Base-by-base conservation (phyloP, 2,797 vertebrate species). In the Zalophus californianus region DNA sequence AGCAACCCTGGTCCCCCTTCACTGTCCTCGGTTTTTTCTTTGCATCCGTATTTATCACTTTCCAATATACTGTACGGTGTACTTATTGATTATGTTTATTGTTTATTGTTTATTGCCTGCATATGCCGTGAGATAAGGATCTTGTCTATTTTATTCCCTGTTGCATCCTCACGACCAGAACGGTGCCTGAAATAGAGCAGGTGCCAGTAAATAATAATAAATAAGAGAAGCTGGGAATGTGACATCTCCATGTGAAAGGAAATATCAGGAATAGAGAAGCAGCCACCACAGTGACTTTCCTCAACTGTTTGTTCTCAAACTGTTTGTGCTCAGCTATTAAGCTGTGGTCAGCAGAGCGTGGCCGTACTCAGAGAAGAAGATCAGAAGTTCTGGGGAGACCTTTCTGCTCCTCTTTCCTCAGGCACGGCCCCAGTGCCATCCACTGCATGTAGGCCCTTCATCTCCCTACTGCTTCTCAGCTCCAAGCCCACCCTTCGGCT, bases 131-230 rank as follows among this genome's bases (percentile, higher is more conserved):
- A 94, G 25, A 73, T 7, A 82, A 48, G 18, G 18, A 50, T 52
- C 38, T 95, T 29, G 7, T 86, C 44, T 95, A 20, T 80, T 72
- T 70, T 27, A 9, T 72, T 75, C 77, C 41, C 48, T 32, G 9
- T 4, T 32, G 8, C 29, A 62, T 75, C 44, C 56, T 16, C 38
- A 35, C 44, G 12, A 5, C 29, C 82, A 78, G 77, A 86, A 93
- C 3, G 16, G 18, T 32, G 38, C 18, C 20, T 35, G 18, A n/a
- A 35, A 95, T 23, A 62, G 48, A 80, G 14, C 0, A 44, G 27
- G 2, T 20, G 2, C n/a, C 60, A 6, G 35, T 79, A 52, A 62
- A 44, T 44, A 10, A 44, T 44, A 44, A 44, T 9, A 44, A 44
- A 44, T 44, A 44, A 44, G 44, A 44, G 44, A 44, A 44, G 44